Conservation (phyloP, 2,113 vertebrate species). For the Megaptera novaeangliae region DNA sequence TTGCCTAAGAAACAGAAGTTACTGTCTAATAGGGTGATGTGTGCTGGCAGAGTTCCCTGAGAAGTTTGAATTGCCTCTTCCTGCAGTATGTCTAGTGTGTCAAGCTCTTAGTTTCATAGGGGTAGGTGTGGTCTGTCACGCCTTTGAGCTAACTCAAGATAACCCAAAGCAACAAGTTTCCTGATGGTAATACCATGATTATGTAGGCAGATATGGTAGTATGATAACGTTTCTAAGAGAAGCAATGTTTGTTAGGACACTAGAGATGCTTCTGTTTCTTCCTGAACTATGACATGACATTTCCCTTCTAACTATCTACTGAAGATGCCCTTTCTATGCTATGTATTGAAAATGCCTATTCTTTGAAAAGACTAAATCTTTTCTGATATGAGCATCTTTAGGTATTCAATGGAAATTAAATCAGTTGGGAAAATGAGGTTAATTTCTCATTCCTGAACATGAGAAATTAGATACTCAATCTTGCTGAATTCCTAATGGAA, state of each 20-base stretch:
- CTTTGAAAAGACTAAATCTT: background rate
- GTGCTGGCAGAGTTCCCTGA: slow-evolving; percentile 48
- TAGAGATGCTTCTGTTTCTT: background rate
- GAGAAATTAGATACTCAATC: background rate
- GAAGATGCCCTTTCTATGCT: background rate
- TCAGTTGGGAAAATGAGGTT: slow-evolving; percentile 38
- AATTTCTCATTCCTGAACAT: slow-evolving; percentile 22
- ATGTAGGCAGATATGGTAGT: slow-evolving; percentile 11
- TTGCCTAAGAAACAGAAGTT: slow-evolving; percentile 53
- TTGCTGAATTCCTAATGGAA: slow-evolving; percentile 13
- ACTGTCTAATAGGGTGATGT: slow-evolving; percentile 47
- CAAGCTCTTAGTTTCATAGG: slow-evolving; percentile 42
- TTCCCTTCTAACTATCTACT: background rate
- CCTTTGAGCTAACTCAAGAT: slow-evolving; percentile 39
- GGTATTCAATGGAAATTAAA: background rate
- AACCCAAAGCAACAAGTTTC: slow-evolving; percentile 49
- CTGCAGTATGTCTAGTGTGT: slow-evolving; percentile 49
- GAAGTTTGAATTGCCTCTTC: slow-evolving; percentile 55
- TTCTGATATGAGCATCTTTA: background rate
- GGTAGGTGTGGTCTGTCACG: background rate
- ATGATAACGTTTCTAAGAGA: slow-evolving; percentile 7
- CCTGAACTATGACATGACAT: background rate
- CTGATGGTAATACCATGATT: background rate
- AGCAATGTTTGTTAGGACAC: background rate
- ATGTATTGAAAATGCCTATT: background rate